Evolutionary conservation across 2,888 invertebrate genomes (phyloP).

Genomic region (Cantharis rufa): DNA sequence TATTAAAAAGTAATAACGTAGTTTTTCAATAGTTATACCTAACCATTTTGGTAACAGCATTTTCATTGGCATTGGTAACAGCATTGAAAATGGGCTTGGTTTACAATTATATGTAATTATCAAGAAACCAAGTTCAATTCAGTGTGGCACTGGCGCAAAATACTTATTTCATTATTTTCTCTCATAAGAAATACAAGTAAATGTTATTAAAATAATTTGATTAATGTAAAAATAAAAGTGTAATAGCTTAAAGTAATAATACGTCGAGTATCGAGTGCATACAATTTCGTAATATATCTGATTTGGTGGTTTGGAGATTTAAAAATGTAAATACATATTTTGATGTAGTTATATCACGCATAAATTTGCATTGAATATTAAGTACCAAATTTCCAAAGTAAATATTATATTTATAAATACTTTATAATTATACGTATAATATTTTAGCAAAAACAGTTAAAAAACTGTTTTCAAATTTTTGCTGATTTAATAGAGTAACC

Average conservation of each 20-base stretch:
- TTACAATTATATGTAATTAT: not conserved
- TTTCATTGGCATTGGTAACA: not conserved
- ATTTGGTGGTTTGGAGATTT: not conserved
- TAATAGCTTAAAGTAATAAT: not conserved
- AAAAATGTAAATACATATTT: not conserved
- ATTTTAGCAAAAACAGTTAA: not conserved
- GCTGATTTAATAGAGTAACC: not conserved
- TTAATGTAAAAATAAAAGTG: not conserved
- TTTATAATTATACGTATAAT: no score
- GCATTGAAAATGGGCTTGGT: not conserved
- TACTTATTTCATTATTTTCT: no score
- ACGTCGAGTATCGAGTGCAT: not conserved
- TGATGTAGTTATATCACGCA: not conserved
- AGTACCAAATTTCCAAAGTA: no score
- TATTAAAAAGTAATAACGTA: not conserved
- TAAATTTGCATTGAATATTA: not conserved
- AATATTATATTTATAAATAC: no score
- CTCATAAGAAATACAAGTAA: no score
- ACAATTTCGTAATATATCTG: not conserved
- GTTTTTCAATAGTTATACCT: not conserved
- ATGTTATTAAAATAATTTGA: not conserved
- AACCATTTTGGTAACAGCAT: not conserved
- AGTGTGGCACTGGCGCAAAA: no score
- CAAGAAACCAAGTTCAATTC: no score
- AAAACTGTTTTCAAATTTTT: not conserved